Evolutionary conservation across 1,140 invertebrate genomes (phyloP).

Genomic region (Octopus bimaculoides): DNA sequence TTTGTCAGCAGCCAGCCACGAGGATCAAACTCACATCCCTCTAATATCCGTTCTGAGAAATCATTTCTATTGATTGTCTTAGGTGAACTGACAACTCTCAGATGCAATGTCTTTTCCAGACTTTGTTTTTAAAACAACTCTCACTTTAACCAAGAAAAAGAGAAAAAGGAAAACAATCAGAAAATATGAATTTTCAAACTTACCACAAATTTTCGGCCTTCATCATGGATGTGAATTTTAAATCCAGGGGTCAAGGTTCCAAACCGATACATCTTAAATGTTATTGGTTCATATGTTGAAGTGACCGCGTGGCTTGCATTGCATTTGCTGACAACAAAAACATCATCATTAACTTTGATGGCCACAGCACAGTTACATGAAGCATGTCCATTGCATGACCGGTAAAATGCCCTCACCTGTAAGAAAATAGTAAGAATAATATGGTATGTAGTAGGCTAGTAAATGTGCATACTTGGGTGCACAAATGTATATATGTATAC

Average conservation of each 20-base stretch:
- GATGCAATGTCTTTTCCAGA: no score
- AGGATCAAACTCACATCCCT: no score
- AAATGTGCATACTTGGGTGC: not conserved
- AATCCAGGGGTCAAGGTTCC: constrained; percentile 36
- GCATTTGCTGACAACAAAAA: constrained; percentile 50
- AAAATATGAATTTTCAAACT: not conserved
- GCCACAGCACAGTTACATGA: constrained; percentile 52
- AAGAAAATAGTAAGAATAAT: not conserved
- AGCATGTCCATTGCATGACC: constrained; percentile 28
- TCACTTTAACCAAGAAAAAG: not conserved
- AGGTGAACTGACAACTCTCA: no score
- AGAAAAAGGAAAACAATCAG: not conserved
- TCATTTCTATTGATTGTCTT: no score
- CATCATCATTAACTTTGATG: constrained; percentile 44
- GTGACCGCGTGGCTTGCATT: constrained; percentile 17
- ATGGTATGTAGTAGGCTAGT: not conserved
- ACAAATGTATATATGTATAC: not conserved
- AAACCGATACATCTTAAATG: constrained; percentile 33
- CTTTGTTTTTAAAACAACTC: no score
- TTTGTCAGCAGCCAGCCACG: no score
- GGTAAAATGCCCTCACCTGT: constrained; percentile 32
- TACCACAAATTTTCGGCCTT: constrained; percentile 36
- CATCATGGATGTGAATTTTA: constrained; percentile 28
- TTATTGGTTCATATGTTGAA: constrained; percentile 33
- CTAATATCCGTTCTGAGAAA: no score